Base-by-base conservation (phyloP, 2,888 invertebrate species). In the Ophion obscuratus region DNA sequence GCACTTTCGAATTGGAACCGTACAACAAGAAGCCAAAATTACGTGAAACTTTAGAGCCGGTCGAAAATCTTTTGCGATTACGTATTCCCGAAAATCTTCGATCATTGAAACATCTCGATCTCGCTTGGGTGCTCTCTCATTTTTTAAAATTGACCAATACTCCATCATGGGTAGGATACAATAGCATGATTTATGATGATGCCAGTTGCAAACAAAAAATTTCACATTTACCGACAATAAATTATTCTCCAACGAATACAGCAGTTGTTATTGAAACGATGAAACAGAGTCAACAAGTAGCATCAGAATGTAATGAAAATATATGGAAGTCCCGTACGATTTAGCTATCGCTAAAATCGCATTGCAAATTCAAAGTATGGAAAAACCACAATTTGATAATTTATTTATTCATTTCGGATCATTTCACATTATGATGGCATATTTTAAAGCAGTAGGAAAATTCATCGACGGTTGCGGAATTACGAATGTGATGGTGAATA, bases 121-220 rank as follows among this genome's bases (percentile, higher is more conserved):
- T 71, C 20, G 53, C 83, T 68, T 87, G 82, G 88, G 73, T 85
- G 66, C 53, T 88, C 27, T 84, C 81, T 61, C 87, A 81, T 36
- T 53, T n/a, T 24, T 44, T 84, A 14, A n/a, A 80, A 53, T 47
- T 81, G 27, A 84, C 84, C 11, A 66, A 87, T 59, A 59, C 62
- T 62, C 85, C 82, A 20, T 75, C 76, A 80, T 89, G 88, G 88
- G 83, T 82, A 57, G 87, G 87, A 36, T 88, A 82, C 68, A 86
- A 87, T 75, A 84, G 83, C 40, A 66, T 53, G 68, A 76, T 86
- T 62, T 11, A 7, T 67, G 9, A 80, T 14, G 59, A 80, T 79
- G n/a, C 24, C 67, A 78, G 78, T 44, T 47, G 9, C 27, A 27
- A 83, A 64, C 83, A 79, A 79, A 27, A 6, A 44, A 74, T 57